A percentile compares a stretch with the other conserved stretches of the same genome.
Conservation (phyloP, 1,140 invertebrate species). For the Triops cancriformis region DNA sequence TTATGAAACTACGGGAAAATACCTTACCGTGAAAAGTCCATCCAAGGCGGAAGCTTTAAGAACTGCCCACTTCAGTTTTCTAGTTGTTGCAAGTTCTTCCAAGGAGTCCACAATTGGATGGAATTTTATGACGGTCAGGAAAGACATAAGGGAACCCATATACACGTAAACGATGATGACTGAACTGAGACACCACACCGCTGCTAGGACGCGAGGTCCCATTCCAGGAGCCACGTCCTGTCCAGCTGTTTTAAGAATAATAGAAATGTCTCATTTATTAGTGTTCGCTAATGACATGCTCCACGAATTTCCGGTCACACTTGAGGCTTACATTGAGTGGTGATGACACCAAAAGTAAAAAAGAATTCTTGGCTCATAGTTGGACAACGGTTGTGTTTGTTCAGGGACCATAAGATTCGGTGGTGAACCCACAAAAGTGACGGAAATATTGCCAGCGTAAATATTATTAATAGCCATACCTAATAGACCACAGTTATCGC, state of each 20-base stretch:
- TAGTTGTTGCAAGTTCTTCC: slow-evolving; percentile 31
- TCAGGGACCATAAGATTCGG: slow-evolving; percentile 20
- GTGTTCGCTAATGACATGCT: background rate
- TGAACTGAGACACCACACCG: slow-evolving; percentile 34
- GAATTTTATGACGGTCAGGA: slow-evolving; percentile 32
- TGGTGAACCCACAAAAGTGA: slow-evolving; percentile 27
- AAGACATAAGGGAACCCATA: slow-evolving; percentile 34
- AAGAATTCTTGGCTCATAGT: slow-evolving; percentile 17
- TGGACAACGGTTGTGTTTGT: slow-evolving; percentile 26
- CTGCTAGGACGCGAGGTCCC: slow-evolving; percentile 33
- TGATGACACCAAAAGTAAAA: slow-evolving; percentile 20
- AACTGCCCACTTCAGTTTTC: slow-evolving; percentile 33
- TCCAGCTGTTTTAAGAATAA: slow-evolving; percentile 20
- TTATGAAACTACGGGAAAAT: no score
- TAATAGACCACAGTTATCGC: background rate
- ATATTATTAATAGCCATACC: slow-evolving; percentile 29
- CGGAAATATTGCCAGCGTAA: slow-evolving; percentile 21
- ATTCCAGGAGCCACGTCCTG: slow-evolving; percentile 19
- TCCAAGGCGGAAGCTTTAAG: slow-evolving; percentile 31
- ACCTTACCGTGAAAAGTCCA: slow-evolving; percentile 32
- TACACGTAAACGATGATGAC: slow-evolving; percentile 36
- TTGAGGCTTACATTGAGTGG: slow-evolving; percentile 23
- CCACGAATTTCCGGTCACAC: background rate
- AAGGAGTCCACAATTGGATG: slow-evolving; percentile 31
- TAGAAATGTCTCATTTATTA: background rate